Percentiles rank a stretch among this genome's conserved stretches.
phyloP scores from a whole-genome alignment of 1,140 invertebrate genomes.

The Thrips palmi region DNA sequence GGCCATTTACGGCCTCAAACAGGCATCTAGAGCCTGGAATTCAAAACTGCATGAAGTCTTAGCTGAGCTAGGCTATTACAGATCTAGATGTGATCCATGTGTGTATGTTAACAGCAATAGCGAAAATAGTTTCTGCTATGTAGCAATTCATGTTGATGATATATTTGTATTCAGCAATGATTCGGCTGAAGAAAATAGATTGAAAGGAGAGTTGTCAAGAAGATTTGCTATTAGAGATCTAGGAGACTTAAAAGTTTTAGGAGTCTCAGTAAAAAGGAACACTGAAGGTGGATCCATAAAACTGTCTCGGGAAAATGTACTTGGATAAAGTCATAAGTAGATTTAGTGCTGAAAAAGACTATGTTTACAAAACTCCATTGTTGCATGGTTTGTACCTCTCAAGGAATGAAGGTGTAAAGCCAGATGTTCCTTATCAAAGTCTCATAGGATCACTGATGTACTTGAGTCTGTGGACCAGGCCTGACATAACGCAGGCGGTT shows the following conservation, averaged over 20 bases:
- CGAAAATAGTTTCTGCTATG: neutral
- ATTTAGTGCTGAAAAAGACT: conserved; percentile 10
- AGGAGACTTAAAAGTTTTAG: conserved; percentile 16
- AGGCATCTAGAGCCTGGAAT: conserved; percentile 12
- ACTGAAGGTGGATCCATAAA: neutral
- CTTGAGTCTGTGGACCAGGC: conserved; percentile 19
- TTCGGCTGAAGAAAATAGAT: neutral
- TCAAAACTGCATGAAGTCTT: conserved; percentile 8
- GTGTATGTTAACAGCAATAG: conserved; percentile 1
- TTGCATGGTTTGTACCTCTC: neutral
- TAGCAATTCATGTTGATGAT: conserved; percentile 10
- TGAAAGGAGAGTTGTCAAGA: conserved; percentile 8
- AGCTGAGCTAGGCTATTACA: neutral
- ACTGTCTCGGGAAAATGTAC: conserved; percentile 6
- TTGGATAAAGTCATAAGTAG: conserved; percentile 7
- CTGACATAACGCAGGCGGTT: conserved; percentile 22
- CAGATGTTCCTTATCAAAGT: conserved; percentile 12
- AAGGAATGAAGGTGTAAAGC: conserved; percentile 11
- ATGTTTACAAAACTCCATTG: conserved; percentile 6
- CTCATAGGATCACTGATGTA: conserved; percentile 19
- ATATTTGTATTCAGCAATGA: conserved; percentile 6
- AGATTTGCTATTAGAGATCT: conserved; percentile 15
- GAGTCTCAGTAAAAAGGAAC: conserved; percentile 7
- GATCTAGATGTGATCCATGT: neutral
- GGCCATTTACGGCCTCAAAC: conserved; percentile 12